These are phyloP conservation scores for Aphyosemion australe DNA, from an alignment of 2,113 vertebrate genomes.

Conservation along the genomic window DNA sequence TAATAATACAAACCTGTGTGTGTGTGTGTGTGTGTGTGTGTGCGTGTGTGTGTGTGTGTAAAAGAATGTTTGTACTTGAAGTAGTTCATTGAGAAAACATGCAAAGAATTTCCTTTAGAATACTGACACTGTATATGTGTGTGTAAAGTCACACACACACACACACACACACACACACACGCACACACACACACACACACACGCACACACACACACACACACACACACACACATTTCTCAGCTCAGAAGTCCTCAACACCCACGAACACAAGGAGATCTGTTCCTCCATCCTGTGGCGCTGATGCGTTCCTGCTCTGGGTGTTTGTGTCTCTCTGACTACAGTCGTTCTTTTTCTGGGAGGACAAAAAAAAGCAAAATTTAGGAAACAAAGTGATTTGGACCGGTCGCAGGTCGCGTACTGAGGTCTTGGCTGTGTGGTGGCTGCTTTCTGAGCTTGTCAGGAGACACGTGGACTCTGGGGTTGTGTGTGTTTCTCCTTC, in stretches of 20 bases:
- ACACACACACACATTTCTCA: conserved; percentile 34
- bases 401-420: conserved; percentile 39
- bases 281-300: conserved; percentile 40
- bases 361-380: neutral
- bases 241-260: conserved; percentile 37
- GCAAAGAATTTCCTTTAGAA: conserved; percentile 64
- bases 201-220: neutral
- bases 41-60: neutral
- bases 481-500: conserved; percentile 13
- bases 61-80: conserved; percentile 5
- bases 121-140: conserved; percentile 45
- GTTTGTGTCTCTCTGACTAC: conserved; percentile 44
- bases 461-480: conserved; percentile 40
- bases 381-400: conserved; percentile 46
- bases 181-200: no score
- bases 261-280: conserved; percentile 55
- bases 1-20: no score
- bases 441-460: conserved; percentile 24
- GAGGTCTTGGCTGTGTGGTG: conserved; percentile 19
- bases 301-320: conserved; percentile 26
- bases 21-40: conserved; percentile 8
- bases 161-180: no score
- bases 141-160: conserved; percentile 20
- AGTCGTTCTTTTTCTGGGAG: conserved; percentile 27
- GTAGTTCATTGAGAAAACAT: conserved; percentile 61